Evolutionary conservation across 1,140 invertebrate species (phyloP).

Genomic region (Lineus longissimus): DNA sequence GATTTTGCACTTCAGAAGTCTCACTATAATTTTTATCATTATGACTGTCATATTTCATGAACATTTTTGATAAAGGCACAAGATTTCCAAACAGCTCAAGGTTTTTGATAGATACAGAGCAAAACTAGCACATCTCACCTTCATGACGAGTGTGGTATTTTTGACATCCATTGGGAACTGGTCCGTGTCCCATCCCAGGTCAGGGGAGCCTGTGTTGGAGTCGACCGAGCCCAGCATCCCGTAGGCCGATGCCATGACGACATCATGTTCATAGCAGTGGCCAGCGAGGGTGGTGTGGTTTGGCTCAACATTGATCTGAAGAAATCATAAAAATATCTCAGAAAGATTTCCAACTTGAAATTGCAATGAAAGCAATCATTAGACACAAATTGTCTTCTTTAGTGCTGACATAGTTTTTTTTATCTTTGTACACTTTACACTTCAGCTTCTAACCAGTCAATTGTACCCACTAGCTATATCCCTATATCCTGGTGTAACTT

Average conservation of each 20-base stretch:
- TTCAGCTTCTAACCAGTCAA: no score
- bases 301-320: conserved; percentile 58
- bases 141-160: conserved; percentile 60
- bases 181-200: conserved; percentile 57
- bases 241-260: conserved; percentile 55
- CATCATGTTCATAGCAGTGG: conserved; percentile 55
- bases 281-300: conserved; percentile 60
- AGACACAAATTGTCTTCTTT: no score
- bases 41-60: no score
- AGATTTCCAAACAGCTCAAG: not conserved
- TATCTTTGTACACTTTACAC: no score
- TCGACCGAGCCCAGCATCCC: conserved; percentile 57
- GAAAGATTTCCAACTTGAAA: no score
- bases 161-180: conserved; percentile 57
- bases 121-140: conserved; percentile 47
- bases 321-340: not conserved
- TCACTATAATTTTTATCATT: no score
- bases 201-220: conserved; percentile 56
- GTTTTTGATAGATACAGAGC: not conserved
- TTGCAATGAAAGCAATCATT: no score
- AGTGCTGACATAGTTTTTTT: no score
- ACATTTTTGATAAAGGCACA: not conserved
- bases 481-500: no score
- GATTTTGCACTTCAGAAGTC: no score
- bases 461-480: no score